Evolutionary conservation across 2,113 vertebrate species (phyloP), one percentile per base, ranked within the genome.

Genomic region (Pseudorectes ferrugineus): DNA sequence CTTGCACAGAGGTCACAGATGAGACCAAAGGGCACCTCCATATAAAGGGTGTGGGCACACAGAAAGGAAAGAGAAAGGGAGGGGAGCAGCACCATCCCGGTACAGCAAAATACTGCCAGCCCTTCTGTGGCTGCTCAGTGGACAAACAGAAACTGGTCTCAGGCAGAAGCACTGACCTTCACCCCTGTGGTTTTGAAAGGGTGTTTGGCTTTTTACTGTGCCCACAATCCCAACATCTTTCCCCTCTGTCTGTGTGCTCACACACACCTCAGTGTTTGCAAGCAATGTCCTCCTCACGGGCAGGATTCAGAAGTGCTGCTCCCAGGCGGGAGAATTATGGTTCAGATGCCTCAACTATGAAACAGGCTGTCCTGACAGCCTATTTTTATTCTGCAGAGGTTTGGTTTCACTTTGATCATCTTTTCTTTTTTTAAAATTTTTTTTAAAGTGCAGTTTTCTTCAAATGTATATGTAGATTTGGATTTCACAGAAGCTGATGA

Each of bases 1-100:
- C 21, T 28, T 55, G 55, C 45, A 38, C 42, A 70, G 8, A 70
- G 21, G 25, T 45, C 38, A 57, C 7, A 45, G 46, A 17, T 76
- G 29, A 72, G 22, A 89, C 7, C 14, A 23, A 22, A 2, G 0
- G 11, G 33, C 29, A 54, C 7, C 33, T 54, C 40, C 3, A 0
- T 10, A 63, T 20, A 2, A 68, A 59, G 6, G 24, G 12, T 14
- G 28, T 4, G 13, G 67, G 25, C 25, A 82, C 1, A 5, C 9
- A 43, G n/a, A 35, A 54, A 65, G 25, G 7, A 88, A 55, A 81
- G 43, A 75, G n/a, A 33, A 40, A 38, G 10, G 19, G 31, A 73
- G 5, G 3, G 9, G 23, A 76, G 28, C 16, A 48, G 20, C 33
- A 74, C 3, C 67, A 45, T 14, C 19, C 25, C 31, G 3, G 11